These are phyloP conservation scores for Engraulis encrasicolus DNA, from an alignment of 2,113 vertebrate genomes.

Conservation along the genomic window DNA sequence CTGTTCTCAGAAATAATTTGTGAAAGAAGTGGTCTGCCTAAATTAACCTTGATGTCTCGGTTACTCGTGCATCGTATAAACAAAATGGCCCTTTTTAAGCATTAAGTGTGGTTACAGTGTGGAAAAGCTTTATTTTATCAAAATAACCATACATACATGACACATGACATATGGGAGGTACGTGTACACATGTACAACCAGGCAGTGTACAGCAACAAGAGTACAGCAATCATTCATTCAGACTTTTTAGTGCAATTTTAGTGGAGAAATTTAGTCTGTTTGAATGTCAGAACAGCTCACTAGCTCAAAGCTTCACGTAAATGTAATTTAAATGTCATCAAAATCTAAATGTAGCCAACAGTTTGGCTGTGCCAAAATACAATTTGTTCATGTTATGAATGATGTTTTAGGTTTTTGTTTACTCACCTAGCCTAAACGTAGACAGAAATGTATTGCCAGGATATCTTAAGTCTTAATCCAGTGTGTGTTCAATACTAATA, in stretches of 20 bases:
- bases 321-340: background rate
- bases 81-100: background rate
- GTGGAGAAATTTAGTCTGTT: constrained; percentile 5
- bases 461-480: background rate
- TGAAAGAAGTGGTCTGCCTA: background rate
- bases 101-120: background rate
- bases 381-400: background rate
- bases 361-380: background rate
- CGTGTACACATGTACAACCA: background rate
- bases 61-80: background rate
- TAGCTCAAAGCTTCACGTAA: background rate
- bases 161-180: background rate
- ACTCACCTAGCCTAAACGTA: background rate
- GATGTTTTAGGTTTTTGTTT: background rate
- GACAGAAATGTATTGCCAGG: background rate
- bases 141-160: background rate
- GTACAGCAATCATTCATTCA: background rate
- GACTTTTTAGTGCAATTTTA: constrained; percentile 12
- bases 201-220: no score
- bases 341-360: background rate
- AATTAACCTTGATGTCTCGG: background rate
- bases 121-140: background rate
- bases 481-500: background rate
- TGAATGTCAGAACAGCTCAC: background rate
- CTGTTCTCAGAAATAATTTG: background rate